phyloP scores from a whole-genome alignment of 2,888 invertebrate genomes.

The Rotaria sp. region DNA sequence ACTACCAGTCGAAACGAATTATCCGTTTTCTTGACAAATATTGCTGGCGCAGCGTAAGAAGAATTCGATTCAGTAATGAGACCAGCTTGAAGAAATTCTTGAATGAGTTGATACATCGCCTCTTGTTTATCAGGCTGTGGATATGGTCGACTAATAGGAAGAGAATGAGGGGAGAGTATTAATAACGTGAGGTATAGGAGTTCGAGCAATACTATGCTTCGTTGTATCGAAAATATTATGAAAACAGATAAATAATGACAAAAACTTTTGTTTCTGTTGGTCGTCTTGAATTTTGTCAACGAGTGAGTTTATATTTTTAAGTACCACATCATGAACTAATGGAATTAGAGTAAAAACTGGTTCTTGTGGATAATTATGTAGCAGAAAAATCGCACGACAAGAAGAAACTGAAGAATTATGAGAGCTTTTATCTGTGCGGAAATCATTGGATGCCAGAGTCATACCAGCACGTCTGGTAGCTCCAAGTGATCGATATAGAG shows the following conservation, averaged over 20 bases:
- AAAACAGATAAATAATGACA: not conserved
- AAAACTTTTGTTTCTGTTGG: accelerated
- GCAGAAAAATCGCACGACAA: too few species aligned
- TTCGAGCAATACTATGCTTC: not conserved
- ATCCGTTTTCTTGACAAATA: not conserved
- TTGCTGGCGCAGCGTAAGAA: not conserved
- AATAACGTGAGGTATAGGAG: not conserved
- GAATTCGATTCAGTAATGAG: not conserved
- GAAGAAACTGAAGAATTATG: not conserved
- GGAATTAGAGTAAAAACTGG: not conserved
- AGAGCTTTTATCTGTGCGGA: not conserved
- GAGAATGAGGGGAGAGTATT: not conserved
- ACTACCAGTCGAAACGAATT: not conserved
- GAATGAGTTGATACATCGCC: not conserved
- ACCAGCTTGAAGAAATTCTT: not conserved
- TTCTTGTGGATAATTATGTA: too few species aligned
- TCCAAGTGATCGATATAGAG: too few species aligned
- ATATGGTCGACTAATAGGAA: not conserved
- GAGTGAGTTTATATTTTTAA: not conserved
- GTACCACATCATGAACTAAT: too few species aligned
- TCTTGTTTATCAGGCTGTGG: not conserved
- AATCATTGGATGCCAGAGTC: too few species aligned
- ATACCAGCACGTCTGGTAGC: too few species aligned
- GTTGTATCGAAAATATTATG: not conserved
- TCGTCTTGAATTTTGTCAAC: not conserved